Evolutionary conservation across 2,113 vertebrate species (phyloP), one percentile per base, ranked within the genome.

Genomic region (Hoplias malabaricus): DNA sequence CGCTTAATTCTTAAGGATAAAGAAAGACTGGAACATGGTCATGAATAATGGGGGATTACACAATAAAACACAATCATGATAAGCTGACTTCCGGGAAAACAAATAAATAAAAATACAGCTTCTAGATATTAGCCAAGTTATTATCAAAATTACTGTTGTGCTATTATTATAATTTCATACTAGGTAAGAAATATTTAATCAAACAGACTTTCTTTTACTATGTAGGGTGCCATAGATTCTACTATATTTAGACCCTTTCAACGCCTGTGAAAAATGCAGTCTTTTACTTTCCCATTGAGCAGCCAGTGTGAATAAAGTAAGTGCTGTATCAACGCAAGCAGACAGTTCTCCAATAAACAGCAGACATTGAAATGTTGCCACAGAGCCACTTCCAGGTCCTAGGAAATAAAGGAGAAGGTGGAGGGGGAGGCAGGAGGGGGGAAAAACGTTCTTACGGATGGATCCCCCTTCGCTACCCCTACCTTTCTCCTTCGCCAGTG

Each of bases 311-410:
- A 82, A 83, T 85, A 76, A 81, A 83, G 79, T 68, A 80, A 79
- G 62, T 79, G 68, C 73, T 85, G 81, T 46, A 79, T 84, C 81
- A 85, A 80, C 38, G 70, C 79, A 79, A 83, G 87, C 80, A 83
- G 89, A 85, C 87, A 87, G 84, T 65, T 89, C 82, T 85, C 82
- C 82, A 31, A 85, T 89, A 87, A 87, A 84, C 83, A 73, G 75
- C 85, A 80, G 75, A 67, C 66, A 75, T 53, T 84, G 82, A 87
- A 83, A 89, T 88, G 87, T 84, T 86, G 79, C 83, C 62, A 80
- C 42, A 42, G 48, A 57, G 67, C 63, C 69, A 54, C 75, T 80
- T 77, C 62, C 85, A 81, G 80, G 56, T 80, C 79, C 72, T 67
- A 75, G 76, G 75, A 88, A 87, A 84, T 40, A 78, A 74, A 72